Evolutionary conservation across 2,797 vertebrate genomes (phyloP), one percentile per base, ranked within the genome.

Genomic region (Hydrocynus forskahlii): DNA sequence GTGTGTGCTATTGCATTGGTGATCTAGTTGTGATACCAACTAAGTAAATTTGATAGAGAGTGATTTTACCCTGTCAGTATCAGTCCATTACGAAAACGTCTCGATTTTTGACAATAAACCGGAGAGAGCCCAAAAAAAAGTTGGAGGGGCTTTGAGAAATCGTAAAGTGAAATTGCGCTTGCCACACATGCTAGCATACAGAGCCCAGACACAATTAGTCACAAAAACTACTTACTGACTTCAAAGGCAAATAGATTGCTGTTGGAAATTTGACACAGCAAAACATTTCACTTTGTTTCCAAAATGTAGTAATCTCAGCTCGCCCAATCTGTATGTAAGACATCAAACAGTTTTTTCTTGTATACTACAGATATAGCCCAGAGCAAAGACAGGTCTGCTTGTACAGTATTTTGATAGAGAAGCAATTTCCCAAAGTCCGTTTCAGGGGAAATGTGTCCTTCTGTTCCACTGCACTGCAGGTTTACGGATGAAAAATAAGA

Each of bases 211-310:
- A 83, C 85, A 84, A 83, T 86, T 88, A 85, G 80, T 83, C 86
- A 88, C 81, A 89, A 91, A 90, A 85, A 88, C 84, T 82, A 82
- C 84, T 89, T 90, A 90, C 75, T 76, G 77, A 92, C 89, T 92
- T 93, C 91, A 93, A 93, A 93, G 89, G 81, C 70, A 75, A 86
- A 80, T 73, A 88, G 84, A 92, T 87, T 90, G 86, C 88, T 89
- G 81, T 87, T 71, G 78, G 84, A 70, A 82, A 90, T 89, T 88
- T 84, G 83, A 90, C 81, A 87, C 74, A 14, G 74, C 55, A 87
- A 89, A 89, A 88, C 76, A 86, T 87, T 82, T 87, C 87, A 87
- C 86, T 86, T 57, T 84, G 64, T 85, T 87, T 74, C 57, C 21
- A 85, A 84, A 88, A 88, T 83, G 84, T 88, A 86, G 84, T 77